A percentile compares a stretch with the other conserved stretches of the same genome.
These are phyloP conservation scores for Leucoptera coffeella DNA, from an alignment of 2,888 invertebrate species.

Conservation along the genomic window DNA sequence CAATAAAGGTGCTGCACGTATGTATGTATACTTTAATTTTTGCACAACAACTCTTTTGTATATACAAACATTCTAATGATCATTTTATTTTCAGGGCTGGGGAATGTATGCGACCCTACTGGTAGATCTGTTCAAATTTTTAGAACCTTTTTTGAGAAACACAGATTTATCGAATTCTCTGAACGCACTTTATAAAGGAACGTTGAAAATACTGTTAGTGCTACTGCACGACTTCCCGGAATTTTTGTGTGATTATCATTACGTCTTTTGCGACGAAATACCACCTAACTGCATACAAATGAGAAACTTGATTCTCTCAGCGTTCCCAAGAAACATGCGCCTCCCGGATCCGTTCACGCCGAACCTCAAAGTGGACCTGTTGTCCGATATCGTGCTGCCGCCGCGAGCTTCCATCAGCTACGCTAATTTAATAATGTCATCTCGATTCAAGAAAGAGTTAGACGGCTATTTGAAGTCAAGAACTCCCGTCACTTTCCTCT, in stretches of 20 bases:
- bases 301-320: constrained; percentile 95
- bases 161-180: constrained; percentile 94
- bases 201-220: constrained; percentile 88
- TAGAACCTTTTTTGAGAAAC: constrained; percentile 94
- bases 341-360: constrained; percentile 98
- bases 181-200: constrained; percentile 91
- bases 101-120: constrained; percentile 94
- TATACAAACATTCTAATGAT: neutral
- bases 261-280: constrained; percentile 98
- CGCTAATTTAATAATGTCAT: constrained; percentile 77
- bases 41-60: too few species aligned
- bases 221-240: constrained; percentile 98
- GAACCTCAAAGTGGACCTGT: constrained; percentile 88
- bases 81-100: constrained; percentile 65
- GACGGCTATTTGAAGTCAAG: constrained; percentile 94
- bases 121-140: constrained; percentile 92
- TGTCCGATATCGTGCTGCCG: constrained; percentile 81
- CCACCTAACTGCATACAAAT: constrained; percentile 99
- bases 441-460: constrained; percentile 89
- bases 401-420: constrained; percentile 89
- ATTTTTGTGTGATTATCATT: constrained; percentile 98
- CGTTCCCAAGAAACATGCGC: constrained; percentile 96
- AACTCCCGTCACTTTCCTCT: constrained; percentile 91
- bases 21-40: too few species aligned
- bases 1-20: too few species aligned